phyloP scores from a whole-genome alignment of 2,888 invertebrate genomes.

The Halictus ligatus region DNA sequence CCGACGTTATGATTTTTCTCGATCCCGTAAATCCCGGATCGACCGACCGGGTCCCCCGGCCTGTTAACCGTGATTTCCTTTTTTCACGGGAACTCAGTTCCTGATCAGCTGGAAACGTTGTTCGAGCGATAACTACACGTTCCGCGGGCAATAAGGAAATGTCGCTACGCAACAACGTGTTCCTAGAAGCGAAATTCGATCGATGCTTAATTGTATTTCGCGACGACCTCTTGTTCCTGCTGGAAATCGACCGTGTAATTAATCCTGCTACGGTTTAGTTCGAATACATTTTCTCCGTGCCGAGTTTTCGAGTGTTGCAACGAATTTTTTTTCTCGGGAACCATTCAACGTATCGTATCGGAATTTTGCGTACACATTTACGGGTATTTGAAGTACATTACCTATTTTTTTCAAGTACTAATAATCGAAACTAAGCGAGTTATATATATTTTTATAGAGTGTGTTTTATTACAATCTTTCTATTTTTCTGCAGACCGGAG shows the following conservation, averaged over 20 bases:
- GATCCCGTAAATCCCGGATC: neutral
- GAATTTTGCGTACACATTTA: neutral
- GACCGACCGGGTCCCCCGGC: no score
- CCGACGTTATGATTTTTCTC: neutral
- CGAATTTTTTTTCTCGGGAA: neutral
- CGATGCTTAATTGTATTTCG: neutral
- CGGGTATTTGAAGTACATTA: neutral
- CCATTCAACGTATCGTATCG: neutral
- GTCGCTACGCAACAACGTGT: conserved; percentile 21
- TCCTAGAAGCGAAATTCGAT: conserved; percentile 20
- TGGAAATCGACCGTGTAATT: conserved; percentile 6
- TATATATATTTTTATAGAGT: no score
- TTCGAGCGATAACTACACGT: conserved; percentile 3
- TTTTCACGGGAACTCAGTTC: neutral
- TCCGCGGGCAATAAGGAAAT: conserved; percentile 26
- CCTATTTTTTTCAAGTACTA: neutral
- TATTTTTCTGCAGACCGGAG: neutral
- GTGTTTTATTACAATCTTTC: neutral
- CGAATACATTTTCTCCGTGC: no score
- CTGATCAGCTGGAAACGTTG: conserved; percentile 1
- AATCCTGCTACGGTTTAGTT: neutral
- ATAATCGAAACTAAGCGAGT: neutral
- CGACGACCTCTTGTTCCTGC: conserved; percentile 4
- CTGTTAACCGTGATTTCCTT: neutral
- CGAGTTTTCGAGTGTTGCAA: no score